A percentile compares a stretch with the other conserved stretches of the same genome.
phyloP scores from a whole-genome alignment of 92 coral and sea anemone genomes.

The Ricordea florida region DNA sequence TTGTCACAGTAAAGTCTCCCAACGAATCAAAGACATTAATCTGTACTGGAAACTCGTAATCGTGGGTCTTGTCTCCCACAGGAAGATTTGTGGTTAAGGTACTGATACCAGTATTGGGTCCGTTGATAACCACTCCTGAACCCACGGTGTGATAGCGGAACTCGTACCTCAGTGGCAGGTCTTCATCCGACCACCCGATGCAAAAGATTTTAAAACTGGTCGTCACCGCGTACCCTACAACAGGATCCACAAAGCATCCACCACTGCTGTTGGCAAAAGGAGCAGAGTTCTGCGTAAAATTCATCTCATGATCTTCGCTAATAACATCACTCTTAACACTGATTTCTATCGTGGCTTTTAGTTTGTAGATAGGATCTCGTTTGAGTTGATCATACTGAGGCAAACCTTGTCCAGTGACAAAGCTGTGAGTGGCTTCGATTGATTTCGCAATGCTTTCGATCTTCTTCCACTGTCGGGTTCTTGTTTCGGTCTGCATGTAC shows the following conservation, averaged over 20 bases:
- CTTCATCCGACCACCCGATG: slow-evolving; percentile 66
- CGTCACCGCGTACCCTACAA: slow-evolving; percentile 55
- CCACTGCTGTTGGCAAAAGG: background rate
- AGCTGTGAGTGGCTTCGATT: background rate
- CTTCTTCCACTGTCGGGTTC: background rate
- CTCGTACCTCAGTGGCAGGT: slow-evolving; percentile 56
- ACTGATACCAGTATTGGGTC: background rate
- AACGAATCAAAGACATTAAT: background rate
- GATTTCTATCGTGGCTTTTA: slow-evolving; percentile 5
- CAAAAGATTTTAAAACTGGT: slow-evolving; percentile 61
- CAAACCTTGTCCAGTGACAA: no score
- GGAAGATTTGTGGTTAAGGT: slow-evolving; percentile 11
- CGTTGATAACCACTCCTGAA: slow-evolving; percentile 5
- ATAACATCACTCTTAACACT: background rate
- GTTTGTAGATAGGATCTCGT: slow-evolving; percentile 6
- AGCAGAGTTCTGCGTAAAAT: background rate
- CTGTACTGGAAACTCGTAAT: background rate
- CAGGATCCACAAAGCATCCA: slow-evolving; percentile 50
- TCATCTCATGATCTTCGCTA: background rate
- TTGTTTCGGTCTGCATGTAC: background rate
- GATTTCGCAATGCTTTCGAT: no score
- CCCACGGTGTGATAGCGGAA: slow-evolving; percentile 37
- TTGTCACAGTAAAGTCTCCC: background rate
- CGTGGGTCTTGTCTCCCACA: background rate
- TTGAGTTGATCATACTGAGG: no score